These are phyloP conservation scores for Uloborus diversus DNA, from an alignment of 1,140 invertebrate genomes.

Conservation along the genomic window DNA sequence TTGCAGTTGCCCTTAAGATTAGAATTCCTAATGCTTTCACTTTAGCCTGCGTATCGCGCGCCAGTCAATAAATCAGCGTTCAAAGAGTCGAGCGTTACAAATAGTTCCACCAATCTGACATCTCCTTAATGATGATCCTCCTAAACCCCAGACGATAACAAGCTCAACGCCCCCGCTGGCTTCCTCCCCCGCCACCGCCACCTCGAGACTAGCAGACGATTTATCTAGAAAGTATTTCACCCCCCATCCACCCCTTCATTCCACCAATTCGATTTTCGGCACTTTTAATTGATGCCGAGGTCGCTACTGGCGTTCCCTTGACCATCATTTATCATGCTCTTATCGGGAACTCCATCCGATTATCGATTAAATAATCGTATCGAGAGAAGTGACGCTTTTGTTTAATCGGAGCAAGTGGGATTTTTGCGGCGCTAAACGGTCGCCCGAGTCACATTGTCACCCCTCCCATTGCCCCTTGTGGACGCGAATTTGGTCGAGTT, in stretches of 20 bases:
- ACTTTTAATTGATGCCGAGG: conserved; percentile 53
- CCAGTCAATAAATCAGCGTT: conserved; percentile 28
- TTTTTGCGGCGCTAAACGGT: not conserved
- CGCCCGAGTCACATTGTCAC: not conserved
- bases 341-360: conserved; percentile 43
- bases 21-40: not conserved
- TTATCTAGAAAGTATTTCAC: conserved; percentile 4
- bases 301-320: conserved; percentile 32
- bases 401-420: conserved; percentile 4
- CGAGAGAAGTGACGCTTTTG: conserved; percentile 37
- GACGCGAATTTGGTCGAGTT: not conserved
- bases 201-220: not conserved
- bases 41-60: not conserved
- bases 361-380: conserved; percentile 54
- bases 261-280: conserved; percentile 45
- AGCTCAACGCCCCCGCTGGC: not conserved
- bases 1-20: conserved; percentile 11
- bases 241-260: not conserved
- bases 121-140: conserved; percentile 47
- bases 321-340: conserved; percentile 46
- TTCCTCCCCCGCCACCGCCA: not conserved
- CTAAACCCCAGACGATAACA: conserved; percentile 19
- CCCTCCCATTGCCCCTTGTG: not conserved
- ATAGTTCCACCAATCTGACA: conserved; percentile 36
- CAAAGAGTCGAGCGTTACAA: conserved; percentile 40